Evolutionary conservation across 2,797 vertebrate genomes (phyloP), one percentile per base, ranked within the genome.

Genomic region (Cygnus olor): DNA sequence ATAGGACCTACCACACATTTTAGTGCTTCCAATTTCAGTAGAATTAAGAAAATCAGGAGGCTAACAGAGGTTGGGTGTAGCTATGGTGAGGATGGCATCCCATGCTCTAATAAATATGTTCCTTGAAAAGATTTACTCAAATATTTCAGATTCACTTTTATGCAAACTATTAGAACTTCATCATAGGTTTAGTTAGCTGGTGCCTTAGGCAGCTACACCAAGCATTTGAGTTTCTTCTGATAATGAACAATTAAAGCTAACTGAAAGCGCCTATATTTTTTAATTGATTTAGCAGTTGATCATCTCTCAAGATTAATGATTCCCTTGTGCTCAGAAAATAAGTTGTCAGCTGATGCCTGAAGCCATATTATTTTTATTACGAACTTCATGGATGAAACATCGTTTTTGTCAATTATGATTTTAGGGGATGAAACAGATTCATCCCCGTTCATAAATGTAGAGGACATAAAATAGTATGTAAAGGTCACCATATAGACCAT

Each of bases 301-400:
- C 94, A 85, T 91, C 64, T 95, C 73, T 94, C 58, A 86, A 80
- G 85, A 93, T 84, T 81, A 86, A 91, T 91, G 76, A 78, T 83
- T 88, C 64, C 32, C 25, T 17, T 61, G 49, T 72, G 56, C 57
- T 89, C 45, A 84, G 77, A 86, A 91, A 88, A 84, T 54, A 72
- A 73, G 53, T 73, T 92, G 73, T 88, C 65, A 87, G 89, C 77
- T 93, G 76, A 63, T 80, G 77, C 91, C 70, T 89, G 76, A 85
- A 87, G 84, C 49, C 19, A 25, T 85, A 71, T 63, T 82, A 89
- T 91, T 95, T 92, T 85, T 89, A 88, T 93, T 85, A 81, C 47
- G 91, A 85, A 80, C 88, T 80, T 64, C 72, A 71, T 15, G 91
- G 85, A 80, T 92, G 74, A 91, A 94, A 56, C 65, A 74, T 80